Evolutionary conservation across 2,888 invertebrate species (phyloP), one percentile per base, ranked within the genome.

Genomic region (Eupithecia subumbrata): DNA sequence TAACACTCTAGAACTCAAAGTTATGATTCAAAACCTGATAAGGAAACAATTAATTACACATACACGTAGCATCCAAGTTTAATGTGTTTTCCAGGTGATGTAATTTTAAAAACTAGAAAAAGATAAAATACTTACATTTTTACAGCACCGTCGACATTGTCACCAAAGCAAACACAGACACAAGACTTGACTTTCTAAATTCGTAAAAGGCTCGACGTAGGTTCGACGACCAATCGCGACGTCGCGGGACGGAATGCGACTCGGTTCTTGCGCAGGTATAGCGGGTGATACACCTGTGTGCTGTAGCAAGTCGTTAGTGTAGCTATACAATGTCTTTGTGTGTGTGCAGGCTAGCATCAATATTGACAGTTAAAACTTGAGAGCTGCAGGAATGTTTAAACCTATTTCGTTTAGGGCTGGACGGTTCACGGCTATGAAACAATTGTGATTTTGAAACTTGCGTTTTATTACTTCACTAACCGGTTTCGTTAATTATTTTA

Each of bases 221-320:
- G 90, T 88, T 91, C 84, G 90, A 83, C 89, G 90, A 87, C 90
- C 91, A 90, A 90, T 91, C 86, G 90, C 90, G 88, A 85, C 89
- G 91, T 91, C 91, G 88, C 87, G 84, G 89, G 89, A 89, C 92
- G 93, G 94, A 94, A 94, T 94, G 94, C 84, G 92, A 91, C 94
- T 92, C 84, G 91, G 90, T 93, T 92, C 94, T 83, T 85, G 94
- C 94, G 94, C 94, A 94, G 93, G 93, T 93, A 93, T 86, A 86
- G 85, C 92, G 93, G 92, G 78, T 78, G 88, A 84, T 85, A 78
- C 76, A 78, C 78, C 78, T 84, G 91, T 91, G 89, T 89, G 91
- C 89, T 25, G 25, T 25, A 60, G 60, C 89, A 84, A 79, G 84
- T 90, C 87, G 84, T 82, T 86, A 92, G 81, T 89, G 89, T 89